These are phyloP conservation scores for Neopelma chrysocephalum DNA, from an alignment of 2,797 vertebrate species.

Conservation along the genomic window DNA sequence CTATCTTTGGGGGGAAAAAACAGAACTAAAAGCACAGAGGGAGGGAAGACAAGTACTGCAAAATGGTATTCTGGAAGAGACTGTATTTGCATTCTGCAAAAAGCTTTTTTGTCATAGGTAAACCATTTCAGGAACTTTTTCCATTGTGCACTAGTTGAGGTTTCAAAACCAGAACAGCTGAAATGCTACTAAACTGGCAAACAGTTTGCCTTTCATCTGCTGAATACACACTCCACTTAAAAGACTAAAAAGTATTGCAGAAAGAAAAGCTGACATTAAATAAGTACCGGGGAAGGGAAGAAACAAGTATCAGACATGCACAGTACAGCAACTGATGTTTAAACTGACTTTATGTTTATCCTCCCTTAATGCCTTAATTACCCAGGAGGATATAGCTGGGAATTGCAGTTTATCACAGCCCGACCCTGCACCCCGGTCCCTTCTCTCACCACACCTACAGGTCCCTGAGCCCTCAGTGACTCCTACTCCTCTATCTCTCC, in stretches of 20 bases:
- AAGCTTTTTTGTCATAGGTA: not conserved
- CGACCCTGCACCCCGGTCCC: accelerated
- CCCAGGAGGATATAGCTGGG: not conserved
- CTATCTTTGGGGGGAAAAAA: accelerated
- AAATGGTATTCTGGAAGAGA: not conserved
- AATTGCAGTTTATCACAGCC: not conserved
- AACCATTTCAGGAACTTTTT: not conserved
- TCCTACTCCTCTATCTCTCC: not conserved
- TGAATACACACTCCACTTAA: not conserved
- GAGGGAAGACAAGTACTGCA: not conserved
- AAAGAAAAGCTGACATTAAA: not conserved
- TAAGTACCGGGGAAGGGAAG: not conserved
- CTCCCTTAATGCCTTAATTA: not conserved
- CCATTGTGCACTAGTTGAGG: not conserved
- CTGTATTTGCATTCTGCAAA: not conserved
- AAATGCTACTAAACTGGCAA: constrained; percentile 12
- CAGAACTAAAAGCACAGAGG: not conserved
- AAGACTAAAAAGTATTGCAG: not conserved
- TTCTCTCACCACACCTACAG: not conserved
- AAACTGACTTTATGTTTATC: not conserved
- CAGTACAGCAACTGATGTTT: not conserved
- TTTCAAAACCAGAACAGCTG: constrained; percentile 12
- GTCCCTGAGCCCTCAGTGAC: not conserved
- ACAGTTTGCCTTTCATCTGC: not conserved
- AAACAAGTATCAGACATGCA: not conserved